These are phyloP conservation scores for Platorchestia sp. DNA, from an alignment of 1,140 invertebrate species.

Conservation along the genomic window DNA sequence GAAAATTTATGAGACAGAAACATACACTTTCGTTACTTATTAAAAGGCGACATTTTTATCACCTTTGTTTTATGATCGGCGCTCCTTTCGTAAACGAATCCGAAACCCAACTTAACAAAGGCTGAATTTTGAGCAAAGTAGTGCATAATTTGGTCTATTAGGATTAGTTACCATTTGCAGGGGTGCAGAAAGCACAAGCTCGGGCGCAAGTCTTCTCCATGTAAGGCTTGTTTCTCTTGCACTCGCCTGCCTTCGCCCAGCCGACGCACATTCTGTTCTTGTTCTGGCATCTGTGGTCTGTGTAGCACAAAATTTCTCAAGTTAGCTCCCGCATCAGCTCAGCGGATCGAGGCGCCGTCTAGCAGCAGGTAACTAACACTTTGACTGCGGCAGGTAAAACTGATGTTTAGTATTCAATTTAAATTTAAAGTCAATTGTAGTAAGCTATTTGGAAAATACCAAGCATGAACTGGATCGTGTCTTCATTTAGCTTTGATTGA, in stretches of 20 bases:
- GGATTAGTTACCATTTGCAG: conserved; percentile 60
- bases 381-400: too few species aligned
- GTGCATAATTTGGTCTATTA: neutral
- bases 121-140: neutral
- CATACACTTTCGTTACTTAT: too few species aligned
- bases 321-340: neutral
- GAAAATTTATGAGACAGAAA: too few species aligned
- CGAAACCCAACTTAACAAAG: neutral
- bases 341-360: too few species aligned
- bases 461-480: too few species aligned
- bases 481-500: too few species aligned
- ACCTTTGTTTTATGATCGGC: neutral
- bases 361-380: too few species aligned
- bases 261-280: conserved; percentile 58
- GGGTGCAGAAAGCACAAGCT: conserved; percentile 64
- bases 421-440: too few species aligned
- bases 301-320: neutral
- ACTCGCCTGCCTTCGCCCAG: conserved; percentile 65
- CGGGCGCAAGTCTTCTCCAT: conserved; percentile 62
- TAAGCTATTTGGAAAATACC: too few species aligned
- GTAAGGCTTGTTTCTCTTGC: conserved; percentile 60
- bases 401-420: too few species aligned
- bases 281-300: conserved; percentile 61
- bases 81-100: neutral
- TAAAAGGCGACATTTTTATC: neutral